Evolutionary conservation across 1,140 invertebrate genomes (phyloP).

Genomic region (Samia ricini): DNA sequence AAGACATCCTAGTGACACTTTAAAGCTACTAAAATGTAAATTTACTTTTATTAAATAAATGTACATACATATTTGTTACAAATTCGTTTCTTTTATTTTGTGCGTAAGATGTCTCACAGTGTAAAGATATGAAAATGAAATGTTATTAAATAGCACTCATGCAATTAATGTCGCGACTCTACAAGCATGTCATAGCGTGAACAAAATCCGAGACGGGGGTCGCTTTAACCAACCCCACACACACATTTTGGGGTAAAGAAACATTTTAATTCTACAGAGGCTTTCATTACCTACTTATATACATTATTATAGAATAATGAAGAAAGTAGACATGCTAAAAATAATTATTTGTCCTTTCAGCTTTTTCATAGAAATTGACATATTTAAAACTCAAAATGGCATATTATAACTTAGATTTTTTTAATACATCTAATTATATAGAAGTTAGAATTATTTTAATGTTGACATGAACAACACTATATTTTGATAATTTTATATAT

Average conservation of each 20-base stretch:
- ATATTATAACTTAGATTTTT: too few species aligned
- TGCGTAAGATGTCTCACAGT: not conserved
- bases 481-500: too few species aligned
- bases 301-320: not conserved
- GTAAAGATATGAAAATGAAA: not conserved
- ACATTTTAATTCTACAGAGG: not conserved
- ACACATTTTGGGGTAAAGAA: not conserved
- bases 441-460: too few species aligned
- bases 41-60: not conserved
- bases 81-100: not conserved
- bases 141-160: not conserved
- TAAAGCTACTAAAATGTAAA: too few species aligned
- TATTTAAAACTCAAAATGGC: too few species aligned
- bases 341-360: not conserved
- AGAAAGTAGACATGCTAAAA: not conserved
- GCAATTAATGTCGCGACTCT: slow-evolving; percentile 3
- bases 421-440: too few species aligned
- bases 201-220: not conserved
- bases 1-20: too few species aligned
- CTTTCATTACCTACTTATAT: not conserved
- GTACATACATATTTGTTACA: not conserved
- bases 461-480: too few species aligned
- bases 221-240: slow-evolving; percentile 9
- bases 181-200: slow-evolving; percentile 18
- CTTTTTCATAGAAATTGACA: not conserved